Evolutionary conservation across 2,113 vertebrate genomes (phyloP).

Genomic region (Pristiophorus japonicus): DNA sequence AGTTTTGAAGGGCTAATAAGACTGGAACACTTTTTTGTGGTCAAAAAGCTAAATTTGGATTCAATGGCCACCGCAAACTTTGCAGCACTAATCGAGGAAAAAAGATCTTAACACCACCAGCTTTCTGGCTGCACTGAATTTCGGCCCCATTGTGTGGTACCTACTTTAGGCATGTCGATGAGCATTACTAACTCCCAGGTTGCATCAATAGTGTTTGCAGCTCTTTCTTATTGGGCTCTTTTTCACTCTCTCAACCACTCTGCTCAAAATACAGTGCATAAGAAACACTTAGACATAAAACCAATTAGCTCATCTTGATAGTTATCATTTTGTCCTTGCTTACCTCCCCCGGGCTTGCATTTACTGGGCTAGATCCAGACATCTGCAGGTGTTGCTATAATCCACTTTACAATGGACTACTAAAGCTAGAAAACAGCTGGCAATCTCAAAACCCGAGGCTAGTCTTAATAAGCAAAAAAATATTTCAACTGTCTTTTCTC

Average conservation of each 20-base stretch:
- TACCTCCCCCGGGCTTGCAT: background rate
- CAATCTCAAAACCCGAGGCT: background rate
- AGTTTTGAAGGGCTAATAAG: no score
- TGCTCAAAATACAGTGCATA: background rate
- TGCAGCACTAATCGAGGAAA: no score
- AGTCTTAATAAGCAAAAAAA: background rate
- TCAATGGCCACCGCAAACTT: no score
- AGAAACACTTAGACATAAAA: background rate
- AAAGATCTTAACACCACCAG: no score
- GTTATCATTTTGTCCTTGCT: conserved; percentile 10
- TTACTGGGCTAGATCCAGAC: background rate
- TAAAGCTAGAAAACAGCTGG: background rate
- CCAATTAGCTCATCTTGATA: conserved; percentile 5
- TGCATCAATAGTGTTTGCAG: background rate
- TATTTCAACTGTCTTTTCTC: background rate
- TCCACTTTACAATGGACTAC: background rate
- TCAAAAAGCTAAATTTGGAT: no score
- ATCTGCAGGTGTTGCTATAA: background rate
- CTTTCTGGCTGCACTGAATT: no score
- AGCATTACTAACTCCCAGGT: background rate
- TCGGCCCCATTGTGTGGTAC: background rate
- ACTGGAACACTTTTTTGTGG: no score
- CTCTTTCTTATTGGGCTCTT: background rate
- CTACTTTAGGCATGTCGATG: background rate
- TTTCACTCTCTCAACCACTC: background rate